Conservation (phyloP, 2,113 vertebrate genomes). For the Pontoporia blainvillei region DNA sequence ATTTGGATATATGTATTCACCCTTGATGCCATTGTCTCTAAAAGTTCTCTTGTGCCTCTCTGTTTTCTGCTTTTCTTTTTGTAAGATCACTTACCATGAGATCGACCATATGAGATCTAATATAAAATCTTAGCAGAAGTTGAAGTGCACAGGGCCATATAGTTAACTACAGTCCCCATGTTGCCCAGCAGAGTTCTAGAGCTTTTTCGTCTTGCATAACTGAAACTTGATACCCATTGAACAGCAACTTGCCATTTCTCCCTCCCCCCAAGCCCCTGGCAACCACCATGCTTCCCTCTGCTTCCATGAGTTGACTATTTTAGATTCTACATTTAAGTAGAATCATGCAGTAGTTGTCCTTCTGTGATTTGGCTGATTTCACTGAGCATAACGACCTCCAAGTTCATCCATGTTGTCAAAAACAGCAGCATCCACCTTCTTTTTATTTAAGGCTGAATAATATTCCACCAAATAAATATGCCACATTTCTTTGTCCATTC, state of each 20-base stretch:
- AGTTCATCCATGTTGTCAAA: not conserved
- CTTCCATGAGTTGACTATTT: not conserved
- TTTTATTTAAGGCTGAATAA: not conserved
- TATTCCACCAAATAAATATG: not conserved
- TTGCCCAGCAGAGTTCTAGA: too few relatives aligned
- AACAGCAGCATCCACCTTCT: not conserved
- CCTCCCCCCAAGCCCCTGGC: too few relatives aligned
- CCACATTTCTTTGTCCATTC: not conserved
- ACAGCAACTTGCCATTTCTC: not conserved
- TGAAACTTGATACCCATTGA: too few relatives aligned
- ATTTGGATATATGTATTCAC: not conserved
- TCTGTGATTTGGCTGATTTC: not conserved
- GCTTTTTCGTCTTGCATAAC: not conserved
- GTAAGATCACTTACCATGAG: not conserved
- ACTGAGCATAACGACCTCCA: not conserved
- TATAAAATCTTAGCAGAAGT: too few relatives aligned
- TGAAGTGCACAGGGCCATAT: not conserved
- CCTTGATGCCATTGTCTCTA: not conserved
- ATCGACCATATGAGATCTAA: not conserved
- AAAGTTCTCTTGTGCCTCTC: not conserved
- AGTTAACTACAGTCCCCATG: accelerated
- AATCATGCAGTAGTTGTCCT: not conserved
- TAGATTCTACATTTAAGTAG: too few relatives aligned
- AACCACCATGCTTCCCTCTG: too few relatives aligned
- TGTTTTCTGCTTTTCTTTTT: not conserved